A percentile compares a stretch with the other conserved stretches of the same genome.
phyloP scores from a whole-genome alignment of 2,888 invertebrate species.

The Phalera bucephala region DNA sequence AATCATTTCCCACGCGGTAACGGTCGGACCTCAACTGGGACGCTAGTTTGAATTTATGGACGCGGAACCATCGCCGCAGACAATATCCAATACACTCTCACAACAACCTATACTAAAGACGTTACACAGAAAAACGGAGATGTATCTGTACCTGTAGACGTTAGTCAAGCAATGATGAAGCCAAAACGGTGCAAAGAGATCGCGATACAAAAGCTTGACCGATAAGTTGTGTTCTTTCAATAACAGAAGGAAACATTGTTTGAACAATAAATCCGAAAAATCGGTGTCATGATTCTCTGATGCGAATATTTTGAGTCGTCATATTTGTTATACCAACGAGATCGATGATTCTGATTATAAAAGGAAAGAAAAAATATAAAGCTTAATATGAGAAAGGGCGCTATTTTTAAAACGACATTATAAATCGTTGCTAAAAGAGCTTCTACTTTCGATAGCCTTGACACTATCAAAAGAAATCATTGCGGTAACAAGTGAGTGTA shows the following conservation, averaged over 20 bases:
- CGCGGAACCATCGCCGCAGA: slow-evolving; percentile 55
- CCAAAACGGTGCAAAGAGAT: slow-evolving; percentile 63
- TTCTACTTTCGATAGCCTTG: slow-evolving; percentile 17
- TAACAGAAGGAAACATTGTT: slow-evolving; percentile 76
- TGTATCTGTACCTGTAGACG: slow-evolving; percentile 54
- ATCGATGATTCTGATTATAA: slow-evolving; percentile 17
- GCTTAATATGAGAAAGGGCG: neutral
- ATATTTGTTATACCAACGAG: slow-evolving; percentile 21
- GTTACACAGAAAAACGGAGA: slow-evolving; percentile 50
- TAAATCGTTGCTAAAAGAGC: neutral
- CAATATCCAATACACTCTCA: slow-evolving; percentile 58
- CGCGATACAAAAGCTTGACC: slow-evolving; percentile 78
- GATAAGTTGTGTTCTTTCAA: slow-evolving; percentile 75
- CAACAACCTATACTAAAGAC: slow-evolving; percentile 43
- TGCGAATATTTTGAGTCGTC: slow-evolving; percentile 41
- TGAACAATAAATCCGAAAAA: slow-evolving; percentile 63
- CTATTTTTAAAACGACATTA: neutral
- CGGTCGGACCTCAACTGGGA: slow-evolving; percentile 71
- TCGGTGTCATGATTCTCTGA: slow-evolving; percentile 56
- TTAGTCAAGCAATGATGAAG: slow-evolving; percentile 38
- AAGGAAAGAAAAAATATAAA: neutral
- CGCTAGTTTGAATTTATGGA: slow-evolving; percentile 73
- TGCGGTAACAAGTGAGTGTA: no score
- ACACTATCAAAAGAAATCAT: neutral
- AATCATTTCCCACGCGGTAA: slow-evolving; percentile 82